phyloP scores from a whole-genome alignment of 2,888 invertebrate genomes.

The Desoria tigrina region DNA sequence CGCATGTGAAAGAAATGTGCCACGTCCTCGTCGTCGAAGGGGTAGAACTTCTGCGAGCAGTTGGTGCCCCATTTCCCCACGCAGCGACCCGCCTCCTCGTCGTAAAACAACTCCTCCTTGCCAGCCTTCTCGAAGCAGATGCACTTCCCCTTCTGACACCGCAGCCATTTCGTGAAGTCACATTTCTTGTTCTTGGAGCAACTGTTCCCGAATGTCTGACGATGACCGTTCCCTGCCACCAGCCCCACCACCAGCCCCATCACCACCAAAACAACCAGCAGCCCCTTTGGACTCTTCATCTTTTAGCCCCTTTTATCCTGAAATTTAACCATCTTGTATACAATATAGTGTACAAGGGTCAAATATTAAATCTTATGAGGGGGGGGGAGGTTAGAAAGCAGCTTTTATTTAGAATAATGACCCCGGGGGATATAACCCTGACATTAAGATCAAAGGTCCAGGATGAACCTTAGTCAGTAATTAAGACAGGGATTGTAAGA shows the following conservation, averaged over 20 bases:
- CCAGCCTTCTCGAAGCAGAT: slow-evolving; percentile 25
- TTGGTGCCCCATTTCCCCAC: slow-evolving; percentile 36
- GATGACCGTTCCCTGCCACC: slow-evolving; percentile 32
- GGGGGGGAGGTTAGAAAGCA: too few relatives aligned
- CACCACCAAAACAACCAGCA: neutral
- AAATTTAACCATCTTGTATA: too few relatives aligned
- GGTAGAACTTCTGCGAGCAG: slow-evolving; percentile 42
- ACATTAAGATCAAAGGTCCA: too few relatives aligned
- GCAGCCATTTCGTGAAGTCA: slow-evolving; percentile 44
- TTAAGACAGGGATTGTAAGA: too few relatives aligned
- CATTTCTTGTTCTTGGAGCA: slow-evolving; percentile 43
- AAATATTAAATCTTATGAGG: too few relatives aligned
- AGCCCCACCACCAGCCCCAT: neutral
- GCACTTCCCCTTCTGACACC: slow-evolving; percentile 36
- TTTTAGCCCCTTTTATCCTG: too few relatives aligned
- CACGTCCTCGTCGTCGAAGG: slow-evolving; percentile 44
- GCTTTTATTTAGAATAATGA: too few relatives aligned
- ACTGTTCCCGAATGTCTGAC: slow-evolving; percentile 37
- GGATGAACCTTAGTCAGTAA: too few relatives aligned
- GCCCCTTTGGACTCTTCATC: neutral
- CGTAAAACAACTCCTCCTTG: slow-evolving; percentile 30
- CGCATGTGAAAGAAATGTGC: slow-evolving; percentile 36
- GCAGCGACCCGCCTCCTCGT: slow-evolving; percentile 30
- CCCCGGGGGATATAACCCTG: too few relatives aligned
- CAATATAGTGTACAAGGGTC: too few relatives aligned